Conservation (phyloP, 2,797 vertebrate genomes). For the Ibycter americanus region DNA sequence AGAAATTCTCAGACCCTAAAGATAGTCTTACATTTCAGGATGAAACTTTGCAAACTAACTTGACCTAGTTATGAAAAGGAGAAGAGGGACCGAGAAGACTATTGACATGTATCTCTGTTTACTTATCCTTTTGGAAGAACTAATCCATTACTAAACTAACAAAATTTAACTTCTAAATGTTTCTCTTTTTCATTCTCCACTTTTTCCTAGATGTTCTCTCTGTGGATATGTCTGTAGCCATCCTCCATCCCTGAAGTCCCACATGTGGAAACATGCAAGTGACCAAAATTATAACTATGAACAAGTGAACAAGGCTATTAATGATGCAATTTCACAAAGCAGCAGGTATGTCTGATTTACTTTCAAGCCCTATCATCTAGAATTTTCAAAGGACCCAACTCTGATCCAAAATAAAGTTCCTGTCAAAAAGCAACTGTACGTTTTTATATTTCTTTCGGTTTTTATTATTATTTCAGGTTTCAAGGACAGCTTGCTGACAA, state of each 20-base stretch:
- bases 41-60: not conserved
- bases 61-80: not conserved
- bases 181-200: not conserved
- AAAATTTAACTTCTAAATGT: not conserved
- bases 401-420: not conserved
- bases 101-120: not conserved
- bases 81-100: not conserved
- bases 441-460: not conserved
- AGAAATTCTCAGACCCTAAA: not conserved
- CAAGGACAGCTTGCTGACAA: constrained; percentile 71
- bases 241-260: constrained; percentile 95
- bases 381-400: not conserved
- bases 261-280: constrained; percentile 99
- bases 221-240: constrained; percentile 98
- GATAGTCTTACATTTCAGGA: not conserved
- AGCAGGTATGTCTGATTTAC: constrained; percentile 81
- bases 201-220: constrained; percentile 88
- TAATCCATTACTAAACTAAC: not conserved
- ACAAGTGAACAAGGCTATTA: constrained; percentile 98
- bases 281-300: constrained; percentile 99
- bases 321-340: constrained; percentile 95
- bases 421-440: not conserved
- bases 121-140: not conserved
- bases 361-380: not conserved
- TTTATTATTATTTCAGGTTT: constrained; percentile 65